Conservation (phyloP, 2,888 invertebrate genomes). For the Drosophila trichaetosa region DNA sequence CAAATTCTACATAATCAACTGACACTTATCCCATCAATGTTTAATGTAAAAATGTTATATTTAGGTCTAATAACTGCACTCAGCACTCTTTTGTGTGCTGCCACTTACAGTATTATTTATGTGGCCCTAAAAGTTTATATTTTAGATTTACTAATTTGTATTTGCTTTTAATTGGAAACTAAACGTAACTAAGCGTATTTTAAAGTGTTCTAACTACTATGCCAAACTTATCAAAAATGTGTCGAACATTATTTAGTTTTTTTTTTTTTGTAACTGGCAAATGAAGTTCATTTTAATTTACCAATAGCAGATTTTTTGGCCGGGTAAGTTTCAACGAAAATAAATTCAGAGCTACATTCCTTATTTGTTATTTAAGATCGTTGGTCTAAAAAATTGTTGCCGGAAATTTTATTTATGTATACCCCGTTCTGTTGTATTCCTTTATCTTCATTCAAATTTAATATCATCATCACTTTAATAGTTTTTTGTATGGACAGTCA, state of each 20-base stretch:
- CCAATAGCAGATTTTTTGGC: neutral
- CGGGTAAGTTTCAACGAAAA: too few relatives aligned
- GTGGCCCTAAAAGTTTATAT: neutral
- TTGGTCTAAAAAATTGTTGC: slow-evolving; percentile 2
- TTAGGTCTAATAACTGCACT: slow-evolving; percentile 1
- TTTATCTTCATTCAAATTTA: slow-evolving; percentile 19
- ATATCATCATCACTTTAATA: slow-evolving; percentile 34
- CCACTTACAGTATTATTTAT: neutral
- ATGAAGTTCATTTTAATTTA: neutral
- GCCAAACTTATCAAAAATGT: neutral
- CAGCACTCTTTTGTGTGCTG: neutral
- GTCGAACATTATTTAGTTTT: neutral
- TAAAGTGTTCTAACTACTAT: neutral
- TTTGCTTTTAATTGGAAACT: too few relatives aligned
- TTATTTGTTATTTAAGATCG: neutral
- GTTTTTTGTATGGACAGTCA: slow-evolving; percentile 6
- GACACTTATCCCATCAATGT: slow-evolving; percentile 31
- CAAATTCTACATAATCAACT: slow-evolving; percentile 10
- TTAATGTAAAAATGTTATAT: slow-evolving; percentile 17
- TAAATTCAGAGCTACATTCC: neutral
- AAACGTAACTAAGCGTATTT: neutral
- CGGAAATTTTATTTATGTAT: slow-evolving; percentile 43
- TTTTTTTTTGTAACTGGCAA: neutral
- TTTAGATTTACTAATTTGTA: neutral
- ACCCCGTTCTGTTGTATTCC: slow-evolving; percentile 1